Base-by-base conservation (phyloP, 2,113 vertebrate genomes). In the Pluvialis apricaria region DNA sequence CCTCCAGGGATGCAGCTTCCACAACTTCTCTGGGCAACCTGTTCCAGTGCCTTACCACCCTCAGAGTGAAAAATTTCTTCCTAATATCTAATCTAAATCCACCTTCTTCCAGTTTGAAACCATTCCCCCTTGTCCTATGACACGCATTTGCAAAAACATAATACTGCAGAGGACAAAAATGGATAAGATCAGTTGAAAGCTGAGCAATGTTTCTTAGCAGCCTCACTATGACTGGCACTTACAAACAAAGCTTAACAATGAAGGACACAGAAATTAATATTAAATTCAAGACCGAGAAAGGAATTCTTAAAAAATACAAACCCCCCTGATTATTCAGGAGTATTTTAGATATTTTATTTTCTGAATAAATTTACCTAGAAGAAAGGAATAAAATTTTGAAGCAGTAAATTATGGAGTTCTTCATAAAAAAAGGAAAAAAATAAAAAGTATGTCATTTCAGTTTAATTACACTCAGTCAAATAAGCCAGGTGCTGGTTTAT, bases 261-360 rank as follows among this genome's bases (percentile, higher is more conserved):
- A 87, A 58, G 6, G 5, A 13, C 26, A 55, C n/a, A 61, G 7
- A 68, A 66, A 42, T 69, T 44, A 73, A 73, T 86, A 38, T 40
- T 36, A 47, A 58, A 42, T 31, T 80, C 11, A 32, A 76, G 38
- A 36, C 26, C 40, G 32, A 54, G 8, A 64, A 90, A 76, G 12
- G 9, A 68, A 58, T 79, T 78, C 9, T 60, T 72, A n/a, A 38
- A 38, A 40, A 54, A 54, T 60, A 65, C 14, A 60, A 26, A 5
- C 4, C 0, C 3, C 6, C 3, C 2, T 26, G 15, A 72, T 12
- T 77, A 34, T 65, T 82, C 21, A 60, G 15, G 51, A 36, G 1
- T 36, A 73, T 47, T 28, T 70, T 55, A n/a, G 6, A 10, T 79
- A 42, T 52, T 72, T 79, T 44, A 32, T 55, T 78, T 55, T 45